These are phyloP conservation scores for Odontamblyopus lacepedii DNA, from an alignment of 2,797 vertebrate genomes.

Conservation along the genomic window DNA sequence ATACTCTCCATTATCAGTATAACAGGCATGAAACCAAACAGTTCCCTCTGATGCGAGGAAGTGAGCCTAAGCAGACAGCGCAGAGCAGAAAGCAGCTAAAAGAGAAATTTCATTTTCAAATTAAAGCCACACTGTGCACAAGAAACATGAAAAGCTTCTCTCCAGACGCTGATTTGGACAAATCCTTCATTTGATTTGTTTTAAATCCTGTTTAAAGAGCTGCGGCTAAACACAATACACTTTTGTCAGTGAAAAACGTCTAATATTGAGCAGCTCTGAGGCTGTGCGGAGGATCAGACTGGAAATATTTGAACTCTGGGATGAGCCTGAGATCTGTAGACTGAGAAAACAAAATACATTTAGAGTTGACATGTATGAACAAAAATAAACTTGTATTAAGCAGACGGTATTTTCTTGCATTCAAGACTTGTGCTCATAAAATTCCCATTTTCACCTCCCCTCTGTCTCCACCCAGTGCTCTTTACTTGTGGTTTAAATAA, in stretches of 20 bases:
- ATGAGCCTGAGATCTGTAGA: too few species aligned
- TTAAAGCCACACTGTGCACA: constrained; percentile 70
- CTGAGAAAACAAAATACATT: too few species aligned
- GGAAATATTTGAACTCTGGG: constrained; percentile 39
- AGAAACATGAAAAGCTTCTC: constrained; percentile 65
- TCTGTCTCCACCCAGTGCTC: too few species aligned
- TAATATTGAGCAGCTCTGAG: constrained; percentile 59
- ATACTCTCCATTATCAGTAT: too few species aligned
- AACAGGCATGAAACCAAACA: constrained; percentile 61
- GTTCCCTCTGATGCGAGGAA: constrained; percentile 67
- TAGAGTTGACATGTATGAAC: too few species aligned
- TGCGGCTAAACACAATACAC: constrained; percentile 62
- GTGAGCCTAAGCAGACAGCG: constrained; percentile 64
- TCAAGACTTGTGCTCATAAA: too few species aligned
- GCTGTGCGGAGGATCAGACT: constrained; percentile 30
- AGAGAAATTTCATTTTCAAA: constrained; percentile 74
- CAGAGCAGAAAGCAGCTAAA: constrained; percentile 65
- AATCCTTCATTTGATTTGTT: constrained; percentile 77
- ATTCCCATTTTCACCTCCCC: too few species aligned
- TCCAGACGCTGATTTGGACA: constrained; percentile 73
- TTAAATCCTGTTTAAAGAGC: constrained; percentile 73
- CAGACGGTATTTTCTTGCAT: too few species aligned
- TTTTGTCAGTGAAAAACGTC: constrained; percentile 66
- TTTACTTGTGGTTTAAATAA: too few species aligned
- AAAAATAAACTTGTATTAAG: too few species aligned